A percentile compares a stretch with the other conserved stretches of the same genome.
Evolutionary conservation across 2,888 invertebrate species (phyloP).

Genomic region (Lasiommata megera): DNA sequence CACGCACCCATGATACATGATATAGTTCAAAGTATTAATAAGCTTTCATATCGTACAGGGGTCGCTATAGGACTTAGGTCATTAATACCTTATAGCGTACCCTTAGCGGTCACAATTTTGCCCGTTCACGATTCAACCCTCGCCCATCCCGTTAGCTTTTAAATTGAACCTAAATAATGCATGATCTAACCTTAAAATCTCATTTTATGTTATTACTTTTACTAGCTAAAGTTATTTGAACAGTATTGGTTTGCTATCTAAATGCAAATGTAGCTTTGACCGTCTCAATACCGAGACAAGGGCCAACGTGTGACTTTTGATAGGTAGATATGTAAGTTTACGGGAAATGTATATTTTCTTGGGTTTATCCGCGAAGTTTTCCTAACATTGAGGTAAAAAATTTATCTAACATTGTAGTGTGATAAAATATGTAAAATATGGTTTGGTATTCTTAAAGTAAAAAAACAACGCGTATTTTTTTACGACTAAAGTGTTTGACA

Average conservation of each 20-base stretch:
- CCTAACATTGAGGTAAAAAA: background rate
- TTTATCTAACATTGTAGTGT: background rate
- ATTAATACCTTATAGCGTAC: conserved; percentile 64
- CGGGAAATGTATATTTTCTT: conserved; percentile 11
- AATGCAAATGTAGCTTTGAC: conserved; percentile 34
- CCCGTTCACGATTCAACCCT: conserved; percentile 66
- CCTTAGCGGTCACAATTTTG: conserved; percentile 54
- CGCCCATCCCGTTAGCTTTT: conserved; percentile 63
- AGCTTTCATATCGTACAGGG: conserved; percentile 49
- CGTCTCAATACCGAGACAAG: conserved; percentile 27
- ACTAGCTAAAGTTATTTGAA: conserved; percentile 33
- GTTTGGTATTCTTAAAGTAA: no score
- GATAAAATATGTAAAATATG: no score
- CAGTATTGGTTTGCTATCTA: conserved; percentile 36
- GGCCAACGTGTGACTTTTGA: conserved; percentile 22
- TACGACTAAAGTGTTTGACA: no score
- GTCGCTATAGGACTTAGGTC: conserved; percentile 44
- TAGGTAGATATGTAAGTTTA: conserved; percentile 11
- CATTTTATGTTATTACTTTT: conserved; percentile 45
- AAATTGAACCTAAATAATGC: conserved; percentile 71
- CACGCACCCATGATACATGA: conserved; percentile 26
- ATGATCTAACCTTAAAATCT: conserved; percentile 56
- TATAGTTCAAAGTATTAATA: conserved; percentile 47
- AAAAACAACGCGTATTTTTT: no score
- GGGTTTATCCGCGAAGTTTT: background rate